These are phyloP conservation scores for Drosophila burlai DNA, from an alignment of 1,140 invertebrate species.

Conservation along the genomic window DNA sequence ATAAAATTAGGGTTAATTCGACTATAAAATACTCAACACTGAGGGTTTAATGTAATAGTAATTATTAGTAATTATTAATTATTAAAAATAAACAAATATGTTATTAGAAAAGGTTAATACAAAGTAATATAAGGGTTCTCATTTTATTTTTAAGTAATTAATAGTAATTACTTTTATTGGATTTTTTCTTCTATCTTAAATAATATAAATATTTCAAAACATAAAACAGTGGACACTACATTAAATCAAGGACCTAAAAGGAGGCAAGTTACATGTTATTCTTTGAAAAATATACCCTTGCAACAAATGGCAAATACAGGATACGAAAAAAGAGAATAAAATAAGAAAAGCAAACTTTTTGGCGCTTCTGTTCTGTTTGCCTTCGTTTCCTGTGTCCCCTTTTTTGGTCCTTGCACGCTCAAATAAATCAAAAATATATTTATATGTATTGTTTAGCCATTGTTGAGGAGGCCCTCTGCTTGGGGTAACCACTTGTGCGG, in stretches of 20 bases:
- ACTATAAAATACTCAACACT: not conserved
- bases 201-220: not conserved
- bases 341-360: constrained; percentile 57
- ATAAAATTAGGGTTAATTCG: not conserved
- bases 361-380: constrained; percentile 68
- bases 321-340: constrained; percentile 13
- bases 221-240: not conserved
- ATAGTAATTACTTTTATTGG: too few relatives aligned
- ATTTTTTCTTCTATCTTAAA: too few relatives aligned
- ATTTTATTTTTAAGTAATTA: too few relatives aligned
- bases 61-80: too few relatives aligned
- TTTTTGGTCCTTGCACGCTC: constrained; percentile 62
- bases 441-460: constrained; percentile 53
- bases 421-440: constrained; percentile 80
- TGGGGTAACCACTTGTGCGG: constrained; percentile 69
- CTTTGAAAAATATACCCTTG: not conserved
- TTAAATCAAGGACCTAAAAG: not conserved
- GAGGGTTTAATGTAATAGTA: not conserved
- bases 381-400: constrained; percentile 58
- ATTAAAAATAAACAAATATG: too few relatives aligned
- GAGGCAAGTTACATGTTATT: not conserved
- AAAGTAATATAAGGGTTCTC: too few relatives aligned
- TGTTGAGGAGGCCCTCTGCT: constrained; percentile 26
- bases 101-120: too few relatives aligned
- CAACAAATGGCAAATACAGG: not conserved